Evolutionary conservation across 1,140 invertebrate genomes (phyloP), one percentile per base, ranked within the genome.

Genomic region (Cephus cinctus): DNA sequence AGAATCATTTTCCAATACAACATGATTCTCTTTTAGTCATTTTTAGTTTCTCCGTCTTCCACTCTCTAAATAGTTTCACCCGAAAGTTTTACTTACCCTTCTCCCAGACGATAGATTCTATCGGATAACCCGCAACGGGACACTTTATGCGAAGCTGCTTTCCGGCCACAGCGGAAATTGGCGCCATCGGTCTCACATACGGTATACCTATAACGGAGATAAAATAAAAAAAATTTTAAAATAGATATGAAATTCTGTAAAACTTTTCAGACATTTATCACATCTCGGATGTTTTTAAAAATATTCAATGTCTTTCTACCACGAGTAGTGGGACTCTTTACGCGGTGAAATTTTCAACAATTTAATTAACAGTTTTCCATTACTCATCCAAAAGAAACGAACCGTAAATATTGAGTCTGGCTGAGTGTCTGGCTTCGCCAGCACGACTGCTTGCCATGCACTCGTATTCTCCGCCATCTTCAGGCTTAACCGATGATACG

Each of bases 381-480:
- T 31, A 69, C 70, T 77, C 70, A 81, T n/a, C n/a, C n/a, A n/a
- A n/a, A n/a, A n/a, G n/a, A n/a, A n/a, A n/a, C n/a, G n/a, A n/a
- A n/a, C 81, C 82, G 63, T 82, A 85, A 57, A 89, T 82, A 76
- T 87, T 87, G 36, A 89, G 71, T 54, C 81, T 73, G 0, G 81
- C 81, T 6, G 79, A 78, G 67, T 88, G 84, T 2, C 66, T 71
- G 18, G 76, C 74, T 34, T 79, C 78, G 9, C 85, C 85, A 16
- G 85, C 83, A 32, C 78, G 71, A 63, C 87, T 89, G 35, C 71
- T 75, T 5, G 86, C 86, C 31, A 78, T 78, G 63, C 88, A 90
- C 57, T 80, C 76, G 69, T 88, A 89, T 54, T 83, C 79, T 8
- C 88, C 88, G 31, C 87, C 86, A 61, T 89, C 86, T 63, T 86